Base-by-base conservation (phyloP, 2,888 invertebrate genomes). In the Leistus spinibarbis region DNA sequence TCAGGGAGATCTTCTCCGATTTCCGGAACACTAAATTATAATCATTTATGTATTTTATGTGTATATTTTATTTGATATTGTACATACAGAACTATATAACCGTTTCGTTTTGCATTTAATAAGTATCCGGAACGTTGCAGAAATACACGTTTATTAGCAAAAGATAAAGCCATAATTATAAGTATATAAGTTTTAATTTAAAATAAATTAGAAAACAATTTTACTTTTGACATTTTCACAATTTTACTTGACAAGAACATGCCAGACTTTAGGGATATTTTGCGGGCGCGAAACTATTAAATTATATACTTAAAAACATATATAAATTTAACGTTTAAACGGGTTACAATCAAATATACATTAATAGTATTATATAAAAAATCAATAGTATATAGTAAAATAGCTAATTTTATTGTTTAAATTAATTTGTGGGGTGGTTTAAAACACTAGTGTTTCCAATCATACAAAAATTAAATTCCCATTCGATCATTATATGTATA, bases 1-100 rank as follows among this genome's bases (percentile, higher is more conserved):
- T 93, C 92, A 9, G 91, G 89, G 16, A 90, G 88, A 86, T 97
- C 96, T 83, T 94, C 94, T 1, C 94, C 94, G 76, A 94, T 93
- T 88, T 94, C 94, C 76, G 94, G 94, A 78, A 94, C 90, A 78
- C 93, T 93, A 84, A 10, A 85, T 79, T 79, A 75, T 27, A 73
- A 73, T 60, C 16, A 54, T 74, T 20, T 54, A 23, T 75, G 20
- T 73, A 19, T n/a, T n/a, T n/a, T n/a, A n/a, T n/a, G n/a, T 65
- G 72, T 10, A 75, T 56, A 53, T 76, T 62, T 27, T 69, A 56
- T 70, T 76, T 17, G 2, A 54, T 16, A 16, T 54, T 54, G 57
- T 62, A 13, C 92, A 90, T 87, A 93, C 92, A 93, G 85, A 56
- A 93, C 91, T 77, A 92, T 89, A 81, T 91, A 93, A 81, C 92